A percentile compares a stretch with the other conserved stretches of the same genome.
Conservation (phyloP, 2,113 vertebrate genomes). For the Anguilla rostrata region DNA sequence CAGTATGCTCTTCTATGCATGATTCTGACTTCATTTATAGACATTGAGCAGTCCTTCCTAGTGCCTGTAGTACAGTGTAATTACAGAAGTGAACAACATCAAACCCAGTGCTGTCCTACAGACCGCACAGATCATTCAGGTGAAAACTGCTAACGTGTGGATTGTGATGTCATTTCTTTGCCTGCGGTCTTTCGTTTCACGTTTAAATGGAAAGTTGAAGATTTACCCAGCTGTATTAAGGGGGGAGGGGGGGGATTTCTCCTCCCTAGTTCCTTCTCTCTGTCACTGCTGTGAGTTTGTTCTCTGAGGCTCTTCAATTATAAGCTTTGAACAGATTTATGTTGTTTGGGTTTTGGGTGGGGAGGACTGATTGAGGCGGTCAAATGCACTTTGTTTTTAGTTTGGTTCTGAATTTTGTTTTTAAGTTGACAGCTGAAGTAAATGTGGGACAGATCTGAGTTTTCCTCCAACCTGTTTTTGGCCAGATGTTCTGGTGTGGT, state of each 20-base stretch:
- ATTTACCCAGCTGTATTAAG: not conserved
- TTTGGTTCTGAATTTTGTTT: not conserved
- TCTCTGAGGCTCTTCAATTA: no score
- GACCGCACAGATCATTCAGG: not conserved
- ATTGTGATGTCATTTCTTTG: not conserved
- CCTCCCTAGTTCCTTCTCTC: not conserved
- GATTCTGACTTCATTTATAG: no score
- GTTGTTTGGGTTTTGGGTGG: no score
- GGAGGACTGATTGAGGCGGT: no score
- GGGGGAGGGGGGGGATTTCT: no score
- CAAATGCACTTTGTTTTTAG: no score
- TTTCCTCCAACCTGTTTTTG: not conserved
- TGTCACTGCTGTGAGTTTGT: no score
- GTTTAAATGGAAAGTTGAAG: not conserved
- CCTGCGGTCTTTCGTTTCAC: not conserved
- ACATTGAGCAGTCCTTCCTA: not conserved
- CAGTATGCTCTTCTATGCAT: no score
- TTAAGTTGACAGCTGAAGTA: not conserved
- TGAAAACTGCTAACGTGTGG: not conserved
- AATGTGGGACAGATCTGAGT: not conserved
- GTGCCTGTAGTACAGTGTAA: not conserved
- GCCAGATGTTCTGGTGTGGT: not conserved
- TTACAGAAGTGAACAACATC: not conserved
- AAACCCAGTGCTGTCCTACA: not conserved
- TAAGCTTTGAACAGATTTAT: no score